Evolutionary conservation across 2,797 vertebrate species (phyloP).

Genomic region (Phrynocephalus vlangalii): DNA sequence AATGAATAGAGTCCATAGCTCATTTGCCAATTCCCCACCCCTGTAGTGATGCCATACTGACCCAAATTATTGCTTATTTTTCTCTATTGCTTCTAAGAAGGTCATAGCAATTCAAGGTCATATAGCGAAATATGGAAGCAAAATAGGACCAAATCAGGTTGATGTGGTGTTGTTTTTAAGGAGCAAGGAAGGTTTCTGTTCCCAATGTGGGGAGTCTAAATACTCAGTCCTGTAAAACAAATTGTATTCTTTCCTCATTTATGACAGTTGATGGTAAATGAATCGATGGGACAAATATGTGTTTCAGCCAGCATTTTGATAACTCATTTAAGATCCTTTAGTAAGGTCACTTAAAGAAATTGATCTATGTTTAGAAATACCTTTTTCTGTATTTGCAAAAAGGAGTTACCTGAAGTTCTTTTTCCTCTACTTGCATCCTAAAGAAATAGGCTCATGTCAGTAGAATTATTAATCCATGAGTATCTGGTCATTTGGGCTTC

Average conservation of each 20-base stretch:
- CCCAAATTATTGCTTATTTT: neutral
- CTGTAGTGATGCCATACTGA: too few relatives aligned
- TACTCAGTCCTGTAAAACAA: neutral
- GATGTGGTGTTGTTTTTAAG: neutral
- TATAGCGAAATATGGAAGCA: neutral
- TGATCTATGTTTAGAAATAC: slow-evolving; percentile 19
- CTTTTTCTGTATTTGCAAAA: neutral
- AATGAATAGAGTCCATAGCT: neutral
- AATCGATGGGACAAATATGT: neutral
- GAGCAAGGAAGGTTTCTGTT: too few relatives aligned
- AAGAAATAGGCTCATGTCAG: neutral
- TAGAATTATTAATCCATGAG: neutral
- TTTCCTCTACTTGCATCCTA: too few relatives aligned
- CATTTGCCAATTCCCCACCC: neutral
- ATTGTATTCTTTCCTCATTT: neutral
- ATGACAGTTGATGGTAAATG: neutral
- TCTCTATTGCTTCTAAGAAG: neutral
- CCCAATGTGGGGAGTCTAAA: neutral
- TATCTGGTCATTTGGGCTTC: neutral
- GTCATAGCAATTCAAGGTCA: neutral
- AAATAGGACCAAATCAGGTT: neutral
- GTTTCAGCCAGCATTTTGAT: neutral
- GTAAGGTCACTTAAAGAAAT: slow-evolving; percentile 44
- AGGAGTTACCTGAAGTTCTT: neutral
- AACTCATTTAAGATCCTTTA: slow-evolving; percentile 5